Conservation (phyloP, 2,797 vertebrate species). For the Synaphobranchus kaupii region DNA sequence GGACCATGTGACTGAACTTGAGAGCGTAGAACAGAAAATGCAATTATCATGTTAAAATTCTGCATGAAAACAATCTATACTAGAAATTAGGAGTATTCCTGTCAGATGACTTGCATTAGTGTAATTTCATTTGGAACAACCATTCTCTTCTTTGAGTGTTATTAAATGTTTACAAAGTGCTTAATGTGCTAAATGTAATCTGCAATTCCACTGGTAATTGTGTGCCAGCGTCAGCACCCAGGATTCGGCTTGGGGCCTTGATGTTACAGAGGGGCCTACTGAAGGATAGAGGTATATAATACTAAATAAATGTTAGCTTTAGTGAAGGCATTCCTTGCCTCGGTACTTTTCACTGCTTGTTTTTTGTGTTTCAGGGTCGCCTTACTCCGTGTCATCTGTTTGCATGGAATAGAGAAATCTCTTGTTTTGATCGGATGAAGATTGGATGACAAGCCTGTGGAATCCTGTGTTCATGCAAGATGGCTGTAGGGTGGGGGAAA, state of each 20-base stretch:
- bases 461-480: not conserved
- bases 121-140: slow-evolving; percentile 67
- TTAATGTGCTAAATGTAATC: slow-evolving; percentile 75
- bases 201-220: slow-evolving; percentile 51
- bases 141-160: slow-evolving; percentile 70
- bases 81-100: slow-evolving; percentile 76
- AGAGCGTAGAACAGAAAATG: slow-evolving; percentile 75
- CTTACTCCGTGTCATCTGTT: not conserved
- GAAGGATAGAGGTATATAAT: slow-evolving; percentile 23
- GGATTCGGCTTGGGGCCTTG: slow-evolving; percentile 28
- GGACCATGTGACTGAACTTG: slow-evolving; percentile 73
- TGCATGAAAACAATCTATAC: slow-evolving; percentile 83
- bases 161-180: slow-evolving; percentile 78
- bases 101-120: slow-evolving; percentile 78
- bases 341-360: not conserved
- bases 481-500: not conserved
- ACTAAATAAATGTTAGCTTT: slow-evolving; percentile 33
- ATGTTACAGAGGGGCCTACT: slow-evolving; percentile 43
- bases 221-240: slow-evolving; percentile 45
- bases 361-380: not conserved
- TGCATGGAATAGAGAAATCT: not conserved
- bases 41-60: slow-evolving; percentile 81
- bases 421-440: not conserved
- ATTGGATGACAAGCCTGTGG: not conserved
- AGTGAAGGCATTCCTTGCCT: not conserved